Evolutionary conservation across 2,888 invertebrate species (phyloP), one percentile per base, ranked within the genome.

Genomic region (Uropetala carovei): DNA sequence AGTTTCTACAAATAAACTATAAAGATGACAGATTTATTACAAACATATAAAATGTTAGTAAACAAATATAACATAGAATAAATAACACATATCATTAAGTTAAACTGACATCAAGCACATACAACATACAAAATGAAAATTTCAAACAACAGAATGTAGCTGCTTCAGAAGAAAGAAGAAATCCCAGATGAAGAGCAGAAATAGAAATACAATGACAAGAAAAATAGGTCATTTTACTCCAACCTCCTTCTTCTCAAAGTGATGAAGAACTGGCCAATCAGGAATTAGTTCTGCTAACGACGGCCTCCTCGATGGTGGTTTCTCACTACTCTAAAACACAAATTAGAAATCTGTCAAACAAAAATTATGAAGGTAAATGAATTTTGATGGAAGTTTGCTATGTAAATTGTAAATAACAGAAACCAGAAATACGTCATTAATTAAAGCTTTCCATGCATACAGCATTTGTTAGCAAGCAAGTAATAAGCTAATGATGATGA

Each of bases 261-360:
- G 97, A 96, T 97, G 97, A 95, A 98, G 97, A 95, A 97, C 97
- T 95, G 99, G 99, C 98, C 99, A 99, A 96, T 99, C 99, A 95
- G 98, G 99, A 95, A 99, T 99, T 96, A 98, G 96, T 96, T 99
- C 99, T 95, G 98, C 98, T 96, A 98, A 96, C 95, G 98, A 98
- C 95, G 97, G 97, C 96, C 98, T 97, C 96, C 98, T 97, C 94
- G 96, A 96, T 95, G 94, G 96, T 95, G 95, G 94, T 94, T 94
- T 94, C 92, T 94, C 94, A 93, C 93, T 93, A 93, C 94, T 94
- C 95, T 95, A 95, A 94, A 94, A 94, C 93, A 94, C 93, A 94
- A 93, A 93, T 93, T 64, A 92, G 75, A 92, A 89, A 82, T 83
- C 89, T 91, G 89, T 89, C 89, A 86, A 85, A 92, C 86, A 83